phyloP scores from a whole-genome alignment of 1,140 invertebrate species.

The Tetragonula clypearis region DNA sequence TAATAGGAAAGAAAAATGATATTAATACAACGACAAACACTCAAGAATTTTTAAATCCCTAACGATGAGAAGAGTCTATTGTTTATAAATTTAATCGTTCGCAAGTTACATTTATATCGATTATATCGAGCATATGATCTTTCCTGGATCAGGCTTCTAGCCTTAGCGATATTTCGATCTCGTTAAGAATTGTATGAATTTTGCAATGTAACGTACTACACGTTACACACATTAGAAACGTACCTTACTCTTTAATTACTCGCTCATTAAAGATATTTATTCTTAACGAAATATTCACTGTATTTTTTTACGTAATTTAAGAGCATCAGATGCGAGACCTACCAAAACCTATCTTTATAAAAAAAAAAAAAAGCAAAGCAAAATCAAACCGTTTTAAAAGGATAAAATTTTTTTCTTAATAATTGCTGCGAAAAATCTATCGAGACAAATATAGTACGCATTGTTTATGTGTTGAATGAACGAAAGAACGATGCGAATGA shows the following conservation, averaged over 20 bases:
- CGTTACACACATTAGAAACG: slow-evolving; percentile 27
- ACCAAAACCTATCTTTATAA: slow-evolving; percentile 56
- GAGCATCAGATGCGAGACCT: slow-evolving; percentile 26
- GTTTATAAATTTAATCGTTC: slow-evolving; percentile 22
- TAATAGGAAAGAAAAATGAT: slow-evolving; percentile 82
- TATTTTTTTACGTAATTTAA: slow-evolving; percentile 66
- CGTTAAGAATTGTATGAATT: slow-evolving; percentile 35
- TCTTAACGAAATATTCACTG: slow-evolving; percentile 59
- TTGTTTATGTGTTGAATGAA: slow-evolving; percentile 32
- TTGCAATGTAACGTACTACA: slow-evolving; percentile 11
- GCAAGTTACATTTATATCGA: slow-evolving; percentile 29
- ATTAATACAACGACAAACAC: slow-evolving; percentile 9
- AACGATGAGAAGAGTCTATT: slow-evolving; percentile 17
- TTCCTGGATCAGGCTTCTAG: slow-evolving; percentile 32
- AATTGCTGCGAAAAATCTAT: slow-evolving; percentile 17
- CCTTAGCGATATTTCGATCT: slow-evolving; percentile 38
- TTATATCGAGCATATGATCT: slow-evolving; percentile 41
- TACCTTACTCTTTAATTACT: slow-evolving; percentile 65
- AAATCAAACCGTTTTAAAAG: slow-evolving; percentile 46
- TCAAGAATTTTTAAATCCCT: slow-evolving; percentile 32
- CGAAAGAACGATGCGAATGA: slow-evolving; percentile 36
- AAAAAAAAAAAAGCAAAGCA: slow-evolving; percentile 51
- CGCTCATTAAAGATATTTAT: slow-evolving; percentile 66
- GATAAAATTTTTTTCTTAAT: slow-evolving; percentile 16
- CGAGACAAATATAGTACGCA: slow-evolving; percentile 33